Base-by-base conservation (phyloP, 2,888 invertebrate species). In the Iselma pallidipennis region DNA sequence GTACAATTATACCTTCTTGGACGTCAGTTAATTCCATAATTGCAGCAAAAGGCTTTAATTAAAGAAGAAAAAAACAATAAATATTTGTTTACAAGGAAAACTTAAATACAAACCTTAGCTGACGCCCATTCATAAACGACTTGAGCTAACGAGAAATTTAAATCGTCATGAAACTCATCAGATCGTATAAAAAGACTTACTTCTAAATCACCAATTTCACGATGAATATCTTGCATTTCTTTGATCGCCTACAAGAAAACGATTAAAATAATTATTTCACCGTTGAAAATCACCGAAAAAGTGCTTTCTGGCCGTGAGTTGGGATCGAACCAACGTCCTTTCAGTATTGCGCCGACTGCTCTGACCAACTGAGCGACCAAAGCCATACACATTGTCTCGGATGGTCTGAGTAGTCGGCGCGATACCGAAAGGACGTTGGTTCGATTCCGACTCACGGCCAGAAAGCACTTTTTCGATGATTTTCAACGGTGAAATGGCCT, bases 101-200 rank as follows among this genome's bases (percentile, higher is more conserved):
- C 9, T 19, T 16, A 6, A 45, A 14, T 45, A 33, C 4, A 51
- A 28, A 91, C 91, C 86, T 90, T 91, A 73, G 95, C 93, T 51
- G 89, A 85, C 0, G 98, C 97, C 98, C 98, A 99, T 78, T 97
- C 94, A 79, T 96, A 95, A 0, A 98, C 97, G 1, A 97, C 96
- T 74, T 94, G 88, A 23, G 95, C 90, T n/a, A 99, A 83, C 1
- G 94, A 95, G 81, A 97, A 98, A 81, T 96, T 95, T 29, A 93
- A 85, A 42, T 88, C 88, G 29, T 87, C 85, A 26, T 88, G 85
- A 54, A 83, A 82, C 37, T 82, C 78, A 7, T 80, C 78, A 45
- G 82, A 79, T 21, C 79, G 81, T 70, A 91, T 86, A 68, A 86
- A 83, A 77, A 86, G 85, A 61, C 86, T 83, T 21, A 83, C 78